Evolutionary conservation across 2,113 vertebrate genomes (phyloP), one percentile per base, ranked within the genome.

Genomic region (Alexandromys fortis): DNA sequence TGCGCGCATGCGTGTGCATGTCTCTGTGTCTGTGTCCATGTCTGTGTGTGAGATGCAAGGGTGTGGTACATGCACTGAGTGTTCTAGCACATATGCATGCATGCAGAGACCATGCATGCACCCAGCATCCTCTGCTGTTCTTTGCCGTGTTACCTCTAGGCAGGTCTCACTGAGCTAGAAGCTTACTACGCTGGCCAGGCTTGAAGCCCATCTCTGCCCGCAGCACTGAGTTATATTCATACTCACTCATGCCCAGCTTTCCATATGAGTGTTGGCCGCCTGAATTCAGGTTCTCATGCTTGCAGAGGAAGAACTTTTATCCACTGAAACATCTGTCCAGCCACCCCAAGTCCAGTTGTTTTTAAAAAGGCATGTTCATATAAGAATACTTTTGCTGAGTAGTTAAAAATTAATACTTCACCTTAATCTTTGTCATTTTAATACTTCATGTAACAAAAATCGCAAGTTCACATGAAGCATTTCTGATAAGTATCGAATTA

Each of bases 321-420:
- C 16, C 8, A 19, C 14, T 6, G 14, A 86, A 17, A 28, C 26
- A 47, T 67, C 38, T 86, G 38, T 42, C 28, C 38, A 47, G n/a
- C 24, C 38, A 35, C 38, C 11, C 55, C 38, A 8, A 61, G 42
- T 45, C n/a, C 58, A 65, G 77, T 49, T 63, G n/a, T 42, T 65
- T 38, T 49, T 1, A 42, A 86, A 86, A 65, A 86, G 6, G 6
- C 8, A 61, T 1, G 90, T 91, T 91, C 49, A 49, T 8, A 0
- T 91, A 65, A 86, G 58, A 78, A 68, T 93, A 24, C n/a, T 92
- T 14, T 94, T 91, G 30, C 33, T 91, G 49, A 94, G 13, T 76
- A 65, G 61, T 86, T 73, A 95, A 72, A 89, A 28, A 45, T 33
- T 76, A 77, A 24, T 81, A 19, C 85, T 92, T 91, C 49, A 38